These are phyloP conservation scores for Cyphomyrmex costatus DNA, from an alignment of 1,140 invertebrate genomes.

Conservation along the genomic window DNA sequence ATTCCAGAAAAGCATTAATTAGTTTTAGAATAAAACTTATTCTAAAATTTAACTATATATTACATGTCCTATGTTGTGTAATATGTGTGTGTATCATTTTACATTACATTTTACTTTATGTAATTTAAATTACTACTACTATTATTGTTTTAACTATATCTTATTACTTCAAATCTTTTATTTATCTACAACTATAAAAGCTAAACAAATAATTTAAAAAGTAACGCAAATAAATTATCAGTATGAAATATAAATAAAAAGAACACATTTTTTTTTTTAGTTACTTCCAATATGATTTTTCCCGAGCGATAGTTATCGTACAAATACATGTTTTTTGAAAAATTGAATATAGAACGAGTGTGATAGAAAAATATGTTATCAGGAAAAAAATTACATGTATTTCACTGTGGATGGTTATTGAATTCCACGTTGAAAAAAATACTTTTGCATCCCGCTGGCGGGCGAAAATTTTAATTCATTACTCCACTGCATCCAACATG, in stretches of 20 bases:
- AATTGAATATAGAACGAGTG: neutral
- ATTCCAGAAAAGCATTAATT: neutral
- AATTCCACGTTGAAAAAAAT: slow-evolving; percentile 52
- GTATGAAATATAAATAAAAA: neutral
- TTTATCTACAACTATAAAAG: too few relatives aligned
- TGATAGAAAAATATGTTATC: slow-evolving; percentile 12
- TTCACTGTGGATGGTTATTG: slow-evolving; percentile 25
- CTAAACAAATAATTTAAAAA: neutral
- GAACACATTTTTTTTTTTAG: neutral
- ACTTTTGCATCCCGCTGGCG: slow-evolving; percentile 54
- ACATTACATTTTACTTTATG: too few relatives aligned
- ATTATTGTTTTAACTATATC: too few relatives aligned
- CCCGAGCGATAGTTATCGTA: slow-evolving; percentile 35
- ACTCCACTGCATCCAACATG: slow-evolving; percentile 24
- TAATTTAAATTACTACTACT: too few relatives aligned
- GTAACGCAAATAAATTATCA: neutral
- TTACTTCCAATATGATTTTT: neutral
- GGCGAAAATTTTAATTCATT: slow-evolving; percentile 67
- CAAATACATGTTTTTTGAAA: slow-evolving; percentile 39
- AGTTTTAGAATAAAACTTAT: neutral
- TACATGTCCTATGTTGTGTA: too few relatives aligned
- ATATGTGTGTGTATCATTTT: too few relatives aligned
- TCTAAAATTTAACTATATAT: neutral
- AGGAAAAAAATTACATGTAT: slow-evolving; percentile 44
- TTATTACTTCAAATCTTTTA: too few relatives aligned